These are phyloP conservation scores for Apis dorsata DNA, from an alignment of 1,140 invertebrate species.

Conservation along the genomic window DNA sequence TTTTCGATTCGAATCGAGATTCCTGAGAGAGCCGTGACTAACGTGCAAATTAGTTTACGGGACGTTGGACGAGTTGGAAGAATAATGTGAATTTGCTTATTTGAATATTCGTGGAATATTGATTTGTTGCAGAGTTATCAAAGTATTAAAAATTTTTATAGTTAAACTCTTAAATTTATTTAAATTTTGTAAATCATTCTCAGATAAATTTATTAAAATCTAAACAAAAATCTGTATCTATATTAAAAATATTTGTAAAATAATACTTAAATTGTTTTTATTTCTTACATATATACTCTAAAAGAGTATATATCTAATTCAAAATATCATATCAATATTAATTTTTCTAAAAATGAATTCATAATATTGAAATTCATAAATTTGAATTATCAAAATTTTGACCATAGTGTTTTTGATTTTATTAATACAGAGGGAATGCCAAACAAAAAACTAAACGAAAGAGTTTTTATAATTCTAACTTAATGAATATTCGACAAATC, in stretches of 20 bases:
- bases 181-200: too few species aligned
- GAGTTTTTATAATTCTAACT: not conserved
- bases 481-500: constrained; percentile 18
- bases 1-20: constrained; percentile 2
- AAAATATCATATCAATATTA: not conserved
- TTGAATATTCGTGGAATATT: not conserved
- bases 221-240: too few species aligned
- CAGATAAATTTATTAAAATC: too few species aligned
- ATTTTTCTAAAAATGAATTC: not conserved
- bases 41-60: constrained; percentile 14
- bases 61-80: not conserved
- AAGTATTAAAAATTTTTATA: not conserved
- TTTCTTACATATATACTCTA: too few species aligned
- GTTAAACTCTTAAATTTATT: too few species aligned
- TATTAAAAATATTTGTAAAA: too few species aligned
- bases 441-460: constrained; percentile 7
- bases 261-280: too few species aligned
- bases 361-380: not conserved
- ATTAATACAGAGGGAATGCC: too few species aligned
- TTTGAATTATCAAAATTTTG: not conserved
- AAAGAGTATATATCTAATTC: too few species aligned
- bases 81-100: not conserved
- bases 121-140: not conserved
- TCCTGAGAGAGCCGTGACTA: constrained; percentile 12
- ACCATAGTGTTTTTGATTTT: not conserved